A percentile compares a stretch with the other conserved stretches of the same genome.
These are phyloP conservation scores for Leptopilina clavipes DNA, from an alignment of 1,140 invertebrate species.

Conservation along the genomic window DNA sequence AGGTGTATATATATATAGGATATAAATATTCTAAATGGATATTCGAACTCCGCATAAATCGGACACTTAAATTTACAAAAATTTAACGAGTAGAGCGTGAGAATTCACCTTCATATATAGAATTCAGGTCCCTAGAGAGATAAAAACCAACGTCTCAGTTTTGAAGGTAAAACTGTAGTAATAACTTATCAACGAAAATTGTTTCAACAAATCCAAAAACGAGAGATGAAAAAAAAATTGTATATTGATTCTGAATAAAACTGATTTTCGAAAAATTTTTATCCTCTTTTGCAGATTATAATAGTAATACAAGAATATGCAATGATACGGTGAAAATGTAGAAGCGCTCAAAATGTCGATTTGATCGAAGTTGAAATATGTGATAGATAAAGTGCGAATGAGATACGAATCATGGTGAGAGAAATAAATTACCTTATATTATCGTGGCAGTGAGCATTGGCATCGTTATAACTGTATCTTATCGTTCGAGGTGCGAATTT, in stretches of 20 bases:
- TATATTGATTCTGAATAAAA: no score
- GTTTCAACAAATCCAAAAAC: no score
- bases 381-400: slow-evolving; percentile 16
- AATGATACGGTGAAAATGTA: not conserved
- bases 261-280: no score
- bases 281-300: not conserved
- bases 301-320: not conserved
- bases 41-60: slow-evolving; percentile 35
- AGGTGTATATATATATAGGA: slow-evolving; percentile 2
- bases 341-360: not conserved
- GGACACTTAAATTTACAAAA: slow-evolving; percentile 59
- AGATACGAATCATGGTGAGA: slow-evolving; percentile 31
- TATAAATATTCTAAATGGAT: slow-evolving; percentile 13
- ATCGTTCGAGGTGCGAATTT: slow-evolving; percentile 2
- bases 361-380: slow-evolving; percentile 5
- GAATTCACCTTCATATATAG: slow-evolving; percentile 48
- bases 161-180: no score
- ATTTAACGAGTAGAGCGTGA: slow-evolving; percentile 60
- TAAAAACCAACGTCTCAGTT: no score
- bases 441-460: slow-evolving; percentile 4
- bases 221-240: no score
- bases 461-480: slow-evolving; percentile 22
- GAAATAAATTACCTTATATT: slow-evolving; percentile 31
- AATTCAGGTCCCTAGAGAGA: no score
- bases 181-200: no score